Base-by-base conservation (phyloP, 1,140 invertebrate species). In the Neoseiulus cucumeris region DNA sequence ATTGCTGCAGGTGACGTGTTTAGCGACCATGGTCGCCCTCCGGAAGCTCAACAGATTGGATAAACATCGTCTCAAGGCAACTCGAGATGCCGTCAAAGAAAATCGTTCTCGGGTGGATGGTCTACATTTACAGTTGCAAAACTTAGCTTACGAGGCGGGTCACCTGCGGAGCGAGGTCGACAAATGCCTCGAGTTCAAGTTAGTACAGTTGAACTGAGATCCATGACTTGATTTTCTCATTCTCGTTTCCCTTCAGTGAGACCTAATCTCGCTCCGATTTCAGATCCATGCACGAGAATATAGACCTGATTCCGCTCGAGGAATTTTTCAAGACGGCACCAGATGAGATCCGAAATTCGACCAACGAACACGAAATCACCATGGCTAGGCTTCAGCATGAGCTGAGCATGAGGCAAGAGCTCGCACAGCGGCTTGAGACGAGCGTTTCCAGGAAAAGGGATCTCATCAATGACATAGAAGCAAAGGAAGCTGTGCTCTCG, bases 141-240 rank as follows among this genome's bases (percentile, higher is more conserved):
- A 96, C 78, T 78, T 96, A n/a, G 75, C 94, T 0, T 96, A 96
- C 76, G 93, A 96, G 81, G 84, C 87, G 12, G 85, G 89, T 73
- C 90, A 96, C 79, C 78, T 96, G 1, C 85, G 91, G 68, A 90
- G 90, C 71, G 91, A 96, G 81, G 89, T 93, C 14, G 83, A 85
- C 1, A 92, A 92, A 73, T 95, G 92, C 76, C 78, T 91, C 29
- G 87, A 93, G 73, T 95, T 94, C 73, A 87, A 85, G 84, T 87
- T 47, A 4, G 45, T 47, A 47, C 28, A 6, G 4, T 14, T 14
- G 5, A 20, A 14, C 18, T 14, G 45, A 14, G 14, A 47, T 4
- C 14, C 28, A 14, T 47, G 45, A 5, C 18, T 47, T 14, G 7
- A 14, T 5, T 22, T 47, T 28, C 14, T 47, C 28, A 4, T 14